Evolutionary conservation across 2,113 vertebrate genomes (phyloP).

Genomic region (Crotophaga sulcirostris): DNA sequence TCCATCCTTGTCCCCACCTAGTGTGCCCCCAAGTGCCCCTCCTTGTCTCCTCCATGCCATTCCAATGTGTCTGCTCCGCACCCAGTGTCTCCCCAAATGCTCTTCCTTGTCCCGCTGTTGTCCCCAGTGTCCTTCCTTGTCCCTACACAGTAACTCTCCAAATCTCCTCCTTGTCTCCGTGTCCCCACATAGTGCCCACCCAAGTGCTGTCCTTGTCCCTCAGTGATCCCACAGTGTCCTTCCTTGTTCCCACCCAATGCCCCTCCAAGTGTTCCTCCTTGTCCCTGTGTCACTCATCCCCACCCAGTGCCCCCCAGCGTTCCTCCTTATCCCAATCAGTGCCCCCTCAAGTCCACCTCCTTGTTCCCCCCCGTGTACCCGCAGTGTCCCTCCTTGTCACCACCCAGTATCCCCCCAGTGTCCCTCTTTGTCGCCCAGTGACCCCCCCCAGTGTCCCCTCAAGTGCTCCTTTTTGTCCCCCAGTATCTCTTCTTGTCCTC

Average conservation of each 20-base stretch:
- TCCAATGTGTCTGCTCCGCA: background rate
- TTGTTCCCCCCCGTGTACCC: background rate
- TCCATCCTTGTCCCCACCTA: background rate
- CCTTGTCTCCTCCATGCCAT: background rate
- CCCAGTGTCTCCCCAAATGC: too few relatives aligned
- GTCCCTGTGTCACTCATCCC: too few relatives aligned
- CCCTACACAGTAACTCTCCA: background rate
- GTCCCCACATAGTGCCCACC: background rate
- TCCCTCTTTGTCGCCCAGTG: background rate
- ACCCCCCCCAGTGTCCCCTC: too few relatives aligned
- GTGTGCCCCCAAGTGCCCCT: background rate
- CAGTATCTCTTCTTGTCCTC: too few relatives aligned
- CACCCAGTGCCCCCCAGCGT: rapidly evolving
- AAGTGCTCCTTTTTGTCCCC: background rate
- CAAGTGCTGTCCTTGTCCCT: background rate
- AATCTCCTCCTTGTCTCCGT: background rate
- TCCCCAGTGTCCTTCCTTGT: background rate
- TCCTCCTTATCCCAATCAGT: too few relatives aligned
- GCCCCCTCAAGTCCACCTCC: background rate
- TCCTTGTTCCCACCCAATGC: too few relatives aligned
- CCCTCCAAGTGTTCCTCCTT: background rate
- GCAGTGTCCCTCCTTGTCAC: too few relatives aligned
- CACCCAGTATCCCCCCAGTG: too few relatives aligned
- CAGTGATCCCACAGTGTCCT: too few relatives aligned
- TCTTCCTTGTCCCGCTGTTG: background rate